Evolutionary conservation across 2,113 vertebrate species (phyloP), one percentile per base, ranked within the genome.

Genomic region (Phocoena phocoena): DNA sequence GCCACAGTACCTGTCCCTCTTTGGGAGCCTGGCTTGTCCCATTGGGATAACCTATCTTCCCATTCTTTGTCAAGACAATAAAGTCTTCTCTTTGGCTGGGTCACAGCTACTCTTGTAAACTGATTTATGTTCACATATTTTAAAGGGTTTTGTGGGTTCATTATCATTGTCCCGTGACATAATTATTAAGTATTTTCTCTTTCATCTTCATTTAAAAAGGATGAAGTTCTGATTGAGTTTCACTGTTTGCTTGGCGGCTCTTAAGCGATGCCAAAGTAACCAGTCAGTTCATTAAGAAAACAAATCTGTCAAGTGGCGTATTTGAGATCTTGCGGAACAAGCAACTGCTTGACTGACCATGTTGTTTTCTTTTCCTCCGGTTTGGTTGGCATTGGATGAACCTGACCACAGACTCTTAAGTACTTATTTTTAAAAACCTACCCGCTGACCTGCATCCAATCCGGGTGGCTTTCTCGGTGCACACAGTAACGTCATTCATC

Each of bases 191-290:
- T 88, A 77, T 90, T 93, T 94, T 89, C 81, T 90, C 95, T 97
- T 97, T 97, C 58, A 88, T 97, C 91, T 97, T 95, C 82, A 79
- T 95, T 96, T 96, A 38, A 90, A 93, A 89, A 83, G 79, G 91
- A 98, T 92, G 97, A 91, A 74, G n/a, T 60, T 96, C 68, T 84
- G 86, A 97, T 87, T 91, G 95, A 80, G 38, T 97, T 94, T 96
- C 88, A 77, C 70, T 93, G 76, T 60, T 74, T 88, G 33, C 79
- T 62, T 71, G 18, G 1, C 3, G 31, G 41, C 95, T 97, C 80
- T 97, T 89, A 97, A 90, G 93, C n/a, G 74, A 68, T 95, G 96
- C 93, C 96, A 97, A 96, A 98, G 96, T 97, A 97, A 97, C 89
- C 89, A 97, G 84, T 95, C 77, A 77, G 77, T 93, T 90, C 87